Percentiles rank a stretch among this genome's conserved stretches.
Evolutionary conservation across 92 coral and sea anemone genomes (phyloP).

Genomic region (Umimayanthus kanabou): DNA sequence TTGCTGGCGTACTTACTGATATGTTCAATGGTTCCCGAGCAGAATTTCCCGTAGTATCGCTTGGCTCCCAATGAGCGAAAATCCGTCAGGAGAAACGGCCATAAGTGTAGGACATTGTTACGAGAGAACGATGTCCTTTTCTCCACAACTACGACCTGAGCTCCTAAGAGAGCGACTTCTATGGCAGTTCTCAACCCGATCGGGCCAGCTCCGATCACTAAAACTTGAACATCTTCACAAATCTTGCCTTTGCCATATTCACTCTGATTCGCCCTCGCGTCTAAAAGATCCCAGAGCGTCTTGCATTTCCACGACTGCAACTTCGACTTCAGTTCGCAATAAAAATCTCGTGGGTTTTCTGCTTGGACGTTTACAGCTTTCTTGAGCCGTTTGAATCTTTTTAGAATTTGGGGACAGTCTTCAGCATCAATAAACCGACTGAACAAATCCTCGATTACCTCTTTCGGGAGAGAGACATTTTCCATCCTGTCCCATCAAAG

Average conservation of each 20-base stretch:
- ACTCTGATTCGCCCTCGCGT: conserved; percentile 82
- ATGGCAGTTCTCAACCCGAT: conserved; percentile 93
- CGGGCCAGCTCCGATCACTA: conserved; percentile 94
- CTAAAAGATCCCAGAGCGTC: conserved; percentile 88
- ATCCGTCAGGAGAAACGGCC: conserved; percentile 93
- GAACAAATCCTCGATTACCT: conserved; percentile 70
- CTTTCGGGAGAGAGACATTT: conserved; percentile 44
- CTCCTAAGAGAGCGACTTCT: conserved; percentile 92
- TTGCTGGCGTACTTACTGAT: conserved; percentile 76
- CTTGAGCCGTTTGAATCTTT: conserved; percentile 78
- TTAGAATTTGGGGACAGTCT: conserved; percentile 82
- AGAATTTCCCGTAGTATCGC: conserved; percentile 92
- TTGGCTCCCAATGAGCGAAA: conserved; percentile 98
- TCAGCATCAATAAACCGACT: conserved; percentile 79
- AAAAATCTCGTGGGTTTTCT: conserved; percentile 84
- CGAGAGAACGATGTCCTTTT: conserved; percentile 81
- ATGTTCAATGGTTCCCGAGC: conserved; percentile 94
- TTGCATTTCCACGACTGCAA: conserved; percentile 97
- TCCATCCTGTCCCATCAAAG: conserved; percentile 54
- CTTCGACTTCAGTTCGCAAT: conserved; percentile 72
- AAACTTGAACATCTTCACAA: conserved; percentile 87
- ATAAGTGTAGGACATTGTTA: conserved; percentile 92
- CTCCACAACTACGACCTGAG: conserved; percentile 89
- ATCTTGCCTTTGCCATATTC: conserved; percentile 90
- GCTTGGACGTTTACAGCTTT: conserved; percentile 71